Percentiles rank a stretch among this genome's conserved stretches.
Evolutionary conservation across 2,113 vertebrate genomes (phyloP).

Genomic region (Triplophysa rosa): DNA sequence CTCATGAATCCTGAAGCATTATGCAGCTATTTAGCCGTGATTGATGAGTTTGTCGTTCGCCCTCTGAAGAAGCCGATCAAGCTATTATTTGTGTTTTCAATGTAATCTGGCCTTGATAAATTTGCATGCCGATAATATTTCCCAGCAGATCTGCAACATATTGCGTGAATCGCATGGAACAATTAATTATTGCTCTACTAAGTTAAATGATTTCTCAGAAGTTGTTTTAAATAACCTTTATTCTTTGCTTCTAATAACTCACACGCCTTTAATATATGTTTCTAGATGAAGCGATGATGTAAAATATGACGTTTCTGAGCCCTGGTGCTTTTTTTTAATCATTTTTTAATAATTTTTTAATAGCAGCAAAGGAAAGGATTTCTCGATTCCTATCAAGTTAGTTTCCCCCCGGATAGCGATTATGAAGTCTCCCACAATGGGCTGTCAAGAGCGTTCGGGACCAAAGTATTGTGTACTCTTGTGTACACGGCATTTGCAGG

Average conservation of each 20-base stretch:
- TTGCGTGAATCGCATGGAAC: conserved; percentile 48
- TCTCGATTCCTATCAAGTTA: background rate
- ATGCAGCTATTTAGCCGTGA: conserved; percentile 52
- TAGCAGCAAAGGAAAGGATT: background rate
- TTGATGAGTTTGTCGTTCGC: conserved; percentile 58
- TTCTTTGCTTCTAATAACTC: background rate
- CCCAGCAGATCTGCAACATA: conserved; percentile 65
- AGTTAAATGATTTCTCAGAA: conserved; percentile 15
- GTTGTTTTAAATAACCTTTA: background rate
- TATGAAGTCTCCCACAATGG: conserved; percentile 12
- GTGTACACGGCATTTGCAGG: too few relatives aligned
- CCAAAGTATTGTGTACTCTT: conserved; percentile 26
- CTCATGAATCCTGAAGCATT: conserved; percentile 24
- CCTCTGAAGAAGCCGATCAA: conserved; percentile 45
- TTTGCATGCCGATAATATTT: conserved; percentile 65
- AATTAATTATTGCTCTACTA: conserved; percentile 42
- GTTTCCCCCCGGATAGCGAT: background rate
- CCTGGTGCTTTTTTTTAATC: background rate
- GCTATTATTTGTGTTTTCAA: conserved; percentile 66
- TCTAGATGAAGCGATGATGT: background rate
- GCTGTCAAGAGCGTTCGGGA: conserved; percentile 35
- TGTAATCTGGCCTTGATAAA: conserved; percentile 61
- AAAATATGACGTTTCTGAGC: background rate
- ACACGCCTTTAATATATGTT: background rate
- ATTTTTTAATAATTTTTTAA: too few relatives aligned